Evolutionary conservation across 2,797 vertebrate genomes (phyloP), one percentile per base, ranked within the genome.

Genomic region (Peromyscus nudipes): DNA sequence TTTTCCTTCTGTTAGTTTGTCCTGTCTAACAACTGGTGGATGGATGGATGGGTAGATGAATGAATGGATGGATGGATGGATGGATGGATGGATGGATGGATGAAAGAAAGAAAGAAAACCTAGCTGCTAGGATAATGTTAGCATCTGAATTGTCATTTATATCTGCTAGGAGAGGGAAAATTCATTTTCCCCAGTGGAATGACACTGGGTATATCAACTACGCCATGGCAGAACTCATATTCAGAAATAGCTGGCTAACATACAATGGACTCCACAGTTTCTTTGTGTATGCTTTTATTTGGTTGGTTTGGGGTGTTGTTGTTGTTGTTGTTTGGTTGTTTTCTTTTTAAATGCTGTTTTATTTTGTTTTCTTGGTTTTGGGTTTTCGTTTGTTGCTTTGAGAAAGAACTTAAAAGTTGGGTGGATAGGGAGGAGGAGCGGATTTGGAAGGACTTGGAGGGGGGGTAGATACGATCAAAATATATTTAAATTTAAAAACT

Each of bases 21-120:
- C 5, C 34, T 62, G 23, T 82, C n/a, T 37, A 82, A 40, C 29
- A 65, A 65, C 25, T 27, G 19, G 29, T 46, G 27, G 27, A 1
- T 10, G 16, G 40, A 9, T 31, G 6, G 19, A 1, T 1, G 9
- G 29, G 1, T 12, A 2, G 4, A 17, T 10, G 27, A 9, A 31
- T 10, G 6, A 1, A 14, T 12, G 10, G 9, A 2, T 2, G 34
- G 17, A 14, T 14, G 2, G 10, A 55, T 17, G 10, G 46, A 5
- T 34, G 31, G 34, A 37, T 5, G n/a, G n/a, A 31, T 16, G 37
- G 6, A 8, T n/a, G 79, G 5, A 27, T 37, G 11, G 34, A 60
- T 27, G 13, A 3, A 37, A 37, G 11, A 14, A 17, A 5, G 8
- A 21, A 64, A 49, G 29, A 67, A 85, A 49, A n/a, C 11, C 43